These are phyloP conservation scores for Drosophila eohydei DNA, from an alignment of 2,888 invertebrate species.

Conservation along the genomic window DNA sequence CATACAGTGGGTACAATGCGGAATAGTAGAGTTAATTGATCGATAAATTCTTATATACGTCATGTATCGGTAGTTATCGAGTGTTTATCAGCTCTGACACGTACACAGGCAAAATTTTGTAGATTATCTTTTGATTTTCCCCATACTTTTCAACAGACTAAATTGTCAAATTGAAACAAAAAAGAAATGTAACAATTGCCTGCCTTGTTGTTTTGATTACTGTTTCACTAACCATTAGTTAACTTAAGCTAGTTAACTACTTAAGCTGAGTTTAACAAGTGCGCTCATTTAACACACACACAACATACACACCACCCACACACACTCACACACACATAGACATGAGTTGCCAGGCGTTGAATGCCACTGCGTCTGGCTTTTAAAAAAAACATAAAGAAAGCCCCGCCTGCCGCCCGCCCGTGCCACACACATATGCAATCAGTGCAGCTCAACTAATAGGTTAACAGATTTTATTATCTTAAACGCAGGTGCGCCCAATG, in stretches of 20 bases:
- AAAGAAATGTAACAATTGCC: constrained; percentile 26
- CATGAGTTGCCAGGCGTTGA: constrained; percentile 57
- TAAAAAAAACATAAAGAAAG: constrained; percentile 19
- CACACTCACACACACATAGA: constrained; percentile 22
- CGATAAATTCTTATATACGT: not conserved
- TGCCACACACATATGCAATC: constrained; percentile 67
- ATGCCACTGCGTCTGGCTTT: constrained; percentile 55
- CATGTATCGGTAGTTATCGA: constrained; percentile 20
- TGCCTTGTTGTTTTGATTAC: constrained; percentile 34
- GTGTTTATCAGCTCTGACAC: constrained; percentile 9
- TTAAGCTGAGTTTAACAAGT: constrained; percentile 17
- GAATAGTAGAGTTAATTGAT: not conserved
- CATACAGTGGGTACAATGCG: not conserved
- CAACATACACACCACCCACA: constrained; percentile 23
- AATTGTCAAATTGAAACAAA: constrained; percentile 1
- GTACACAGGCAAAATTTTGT: constrained; percentile 14
- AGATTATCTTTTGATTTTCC: constrained; percentile 1
- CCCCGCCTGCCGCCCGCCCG: constrained; percentile 55
- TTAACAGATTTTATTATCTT: constrained; percentile 85
- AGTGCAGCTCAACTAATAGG: constrained; percentile 79
- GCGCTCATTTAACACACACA: constrained; percentile 34
- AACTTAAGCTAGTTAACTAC: constrained; percentile 12
- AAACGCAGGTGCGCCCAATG: constrained; percentile 91
- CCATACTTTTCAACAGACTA: constrained; percentile 9
- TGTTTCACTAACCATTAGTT: constrained; percentile 32